Evolutionary conservation across 2,888 invertebrate genomes (phyloP).

Genomic region (Frankliniella intonsa): DNA sequence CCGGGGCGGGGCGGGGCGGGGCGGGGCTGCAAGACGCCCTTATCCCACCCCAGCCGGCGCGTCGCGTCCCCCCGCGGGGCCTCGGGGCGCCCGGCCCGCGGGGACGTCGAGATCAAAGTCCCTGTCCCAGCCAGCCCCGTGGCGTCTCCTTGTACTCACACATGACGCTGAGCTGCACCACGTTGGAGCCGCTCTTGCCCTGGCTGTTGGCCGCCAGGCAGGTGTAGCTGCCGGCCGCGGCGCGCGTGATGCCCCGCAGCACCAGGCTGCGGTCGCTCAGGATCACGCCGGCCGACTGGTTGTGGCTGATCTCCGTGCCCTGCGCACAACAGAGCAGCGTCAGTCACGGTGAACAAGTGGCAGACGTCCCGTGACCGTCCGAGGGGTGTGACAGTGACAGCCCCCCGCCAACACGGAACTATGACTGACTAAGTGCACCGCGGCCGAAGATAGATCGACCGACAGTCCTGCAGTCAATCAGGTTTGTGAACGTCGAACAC

Average conservation of each 20-base stretch:
- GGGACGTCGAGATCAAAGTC: too few relatives aligned
- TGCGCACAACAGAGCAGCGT: conserved; percentile 44
- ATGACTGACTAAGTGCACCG: too few relatives aligned
- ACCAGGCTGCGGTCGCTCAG: conserved; percentile 85
- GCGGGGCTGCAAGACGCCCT: too few relatives aligned
- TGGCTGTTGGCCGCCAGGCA: conserved; percentile 77
- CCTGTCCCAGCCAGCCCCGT: not conserved
- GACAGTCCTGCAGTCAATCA: too few relatives aligned
- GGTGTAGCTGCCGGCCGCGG: conserved; percentile 78
- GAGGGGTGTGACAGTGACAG: too few relatives aligned
- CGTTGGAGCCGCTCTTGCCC: conserved; percentile 74
- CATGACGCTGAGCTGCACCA: conserved; percentile 72
- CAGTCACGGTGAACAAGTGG: not conserved
- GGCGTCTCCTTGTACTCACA: conserved; percentile 62
- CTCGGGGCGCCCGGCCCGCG: too few relatives aligned
- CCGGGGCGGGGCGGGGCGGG: too few relatives aligned
- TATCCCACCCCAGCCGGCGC: too few relatives aligned
- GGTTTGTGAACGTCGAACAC: too few relatives aligned
- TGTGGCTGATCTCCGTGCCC: conserved; percentile 73
- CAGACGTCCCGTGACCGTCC: too few relatives aligned
- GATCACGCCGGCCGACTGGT: conserved; percentile 77
- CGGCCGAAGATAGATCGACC: too few relatives aligned
- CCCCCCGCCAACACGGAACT: too few relatives aligned
- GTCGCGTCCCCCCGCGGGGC: not conserved
- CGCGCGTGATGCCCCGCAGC: conserved; percentile 74